These are phyloP conservation scores for Indri indri DNA, from an alignment of 2,113 vertebrate genomes.

Conservation along the genomic window DNA sequence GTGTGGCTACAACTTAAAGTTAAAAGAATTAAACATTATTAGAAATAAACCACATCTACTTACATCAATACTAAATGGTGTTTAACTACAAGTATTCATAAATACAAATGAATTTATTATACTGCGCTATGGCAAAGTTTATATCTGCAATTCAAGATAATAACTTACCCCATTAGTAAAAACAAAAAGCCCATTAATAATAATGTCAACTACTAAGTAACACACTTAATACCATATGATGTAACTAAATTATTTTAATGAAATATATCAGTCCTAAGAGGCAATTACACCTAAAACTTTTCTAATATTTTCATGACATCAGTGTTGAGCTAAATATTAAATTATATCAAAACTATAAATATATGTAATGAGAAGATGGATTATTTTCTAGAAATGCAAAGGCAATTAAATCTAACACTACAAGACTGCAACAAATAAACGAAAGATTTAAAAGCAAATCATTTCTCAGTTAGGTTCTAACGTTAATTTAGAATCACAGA, in stretches of 20 bases:
- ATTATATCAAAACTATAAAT: neutral
- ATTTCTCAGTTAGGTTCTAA: neutral
- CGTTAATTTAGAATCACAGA: neutral
- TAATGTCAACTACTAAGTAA: neutral
- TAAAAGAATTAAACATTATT: neutral
- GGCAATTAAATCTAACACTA: neutral
- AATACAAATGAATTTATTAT: neutral
- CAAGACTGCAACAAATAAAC: neutral
- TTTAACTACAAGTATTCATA: neutral
- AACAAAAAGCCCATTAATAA: neutral
- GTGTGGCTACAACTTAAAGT: neutral
- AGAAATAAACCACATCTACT: neutral
- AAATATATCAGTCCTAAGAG: neutral
- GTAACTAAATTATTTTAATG: neutral
- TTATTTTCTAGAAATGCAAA: constrained; percentile 8
- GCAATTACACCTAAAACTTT: neutral
- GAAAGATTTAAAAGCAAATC: neutral
- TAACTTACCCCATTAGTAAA: neutral
- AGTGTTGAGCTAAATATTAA: neutral
- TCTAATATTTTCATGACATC: neutral
- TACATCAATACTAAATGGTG: neutral
- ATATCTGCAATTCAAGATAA: neutral
- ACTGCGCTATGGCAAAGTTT: neutral
- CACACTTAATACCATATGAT: neutral
- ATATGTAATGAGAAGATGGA: neutral